Evolutionary conservation across 1,140 invertebrate species (phyloP).

Genomic region (Gryon sp.): DNA sequence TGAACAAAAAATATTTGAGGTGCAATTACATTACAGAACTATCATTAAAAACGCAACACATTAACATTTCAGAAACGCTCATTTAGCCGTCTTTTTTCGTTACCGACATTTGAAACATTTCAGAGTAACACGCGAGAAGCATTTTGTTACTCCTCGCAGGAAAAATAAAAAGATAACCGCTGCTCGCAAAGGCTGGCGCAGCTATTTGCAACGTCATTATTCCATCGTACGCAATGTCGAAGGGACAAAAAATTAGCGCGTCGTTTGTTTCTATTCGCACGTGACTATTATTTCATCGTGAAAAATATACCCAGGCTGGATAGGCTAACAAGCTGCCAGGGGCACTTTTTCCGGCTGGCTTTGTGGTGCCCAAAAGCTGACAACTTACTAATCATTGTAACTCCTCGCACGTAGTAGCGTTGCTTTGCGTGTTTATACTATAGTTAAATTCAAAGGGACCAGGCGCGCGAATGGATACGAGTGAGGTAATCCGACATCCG

Average conservation of each 20-base stretch:
- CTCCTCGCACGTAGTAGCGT: constrained; percentile 53
- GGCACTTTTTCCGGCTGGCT: constrained; percentile 58
- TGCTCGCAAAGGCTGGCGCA: constrained; percentile 21
- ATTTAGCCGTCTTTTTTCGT: constrained; percentile 18
- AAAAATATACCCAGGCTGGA: constrained; percentile 27
- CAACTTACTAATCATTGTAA: constrained; percentile 48
- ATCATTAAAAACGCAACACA: constrained; percentile 40
- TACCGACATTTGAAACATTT: constrained; percentile 40
- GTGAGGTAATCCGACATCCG: constrained; percentile 47
- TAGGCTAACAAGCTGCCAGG: constrained; percentile 57
- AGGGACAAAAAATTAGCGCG: constrained; percentile 51
- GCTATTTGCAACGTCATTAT: constrained; percentile 47
- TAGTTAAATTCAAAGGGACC: constrained; percentile 46
- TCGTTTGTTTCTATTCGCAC: constrained; percentile 53
- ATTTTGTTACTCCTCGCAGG: constrained; percentile 6
- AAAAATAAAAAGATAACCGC: constrained; percentile 40
- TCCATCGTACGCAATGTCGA: constrained; percentile 18
- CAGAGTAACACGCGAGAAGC: constrained; percentile 29
- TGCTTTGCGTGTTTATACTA: constrained; percentile 54
- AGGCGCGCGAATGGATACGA: constrained; percentile 10
- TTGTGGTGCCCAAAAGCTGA: constrained; percentile 44
- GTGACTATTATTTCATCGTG: constrained; percentile 56
- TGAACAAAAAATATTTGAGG: constrained; percentile 14
- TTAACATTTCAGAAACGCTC: constrained; percentile 46
- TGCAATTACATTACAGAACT: constrained; percentile 4